Evolutionary conservation across 2,888 invertebrate genomes (phyloP).

Genomic region (Branchinecta sandiegonensis): DNA sequence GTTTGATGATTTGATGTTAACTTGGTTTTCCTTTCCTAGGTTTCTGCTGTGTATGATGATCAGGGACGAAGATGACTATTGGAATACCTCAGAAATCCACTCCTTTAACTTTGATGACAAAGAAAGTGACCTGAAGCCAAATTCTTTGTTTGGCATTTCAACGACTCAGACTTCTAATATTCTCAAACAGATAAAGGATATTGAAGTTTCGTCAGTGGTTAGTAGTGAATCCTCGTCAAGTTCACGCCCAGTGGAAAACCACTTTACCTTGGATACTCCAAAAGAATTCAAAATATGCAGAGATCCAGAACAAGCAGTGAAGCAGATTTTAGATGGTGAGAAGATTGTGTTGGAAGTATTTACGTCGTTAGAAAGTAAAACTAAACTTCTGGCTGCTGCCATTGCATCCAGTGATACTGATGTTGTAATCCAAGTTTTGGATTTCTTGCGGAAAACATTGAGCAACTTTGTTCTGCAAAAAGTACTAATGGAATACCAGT

Average conservation of each 20-base stretch:
- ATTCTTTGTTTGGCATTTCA: neutral
- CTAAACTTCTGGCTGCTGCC: neutral
- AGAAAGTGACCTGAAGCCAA: neutral
- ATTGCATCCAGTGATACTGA: constrained; percentile 8
- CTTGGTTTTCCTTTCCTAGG: no score
- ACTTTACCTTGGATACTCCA: neutral
- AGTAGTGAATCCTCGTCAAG: neutral
- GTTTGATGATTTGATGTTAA: no score
- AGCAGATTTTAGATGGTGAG: neutral
- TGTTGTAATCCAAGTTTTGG: constrained; percentile 2
- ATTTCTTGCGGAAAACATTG: constrained; percentile 10
- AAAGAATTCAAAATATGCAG: constrained; percentile 3
- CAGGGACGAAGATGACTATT: neutral
- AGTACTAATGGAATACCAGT: neutral
- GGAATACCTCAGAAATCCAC: constrained; percentile 1
- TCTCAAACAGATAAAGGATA: neutral
- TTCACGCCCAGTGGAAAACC: neutral
- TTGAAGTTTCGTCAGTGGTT: neutral
- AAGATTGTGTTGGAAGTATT: constrained; percentile 2
- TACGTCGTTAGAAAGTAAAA: neutral
- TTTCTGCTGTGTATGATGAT: no score
- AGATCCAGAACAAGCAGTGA: neutral
- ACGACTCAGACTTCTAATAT: neutral
- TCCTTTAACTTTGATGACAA: constrained; percentile 6
- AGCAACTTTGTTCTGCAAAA: neutral